Percentiles rank a stretch among this genome's conserved stretches.
Conservation (phyloP, 2,113 vertebrate genomes). For the Coturnix japonica region DNA sequence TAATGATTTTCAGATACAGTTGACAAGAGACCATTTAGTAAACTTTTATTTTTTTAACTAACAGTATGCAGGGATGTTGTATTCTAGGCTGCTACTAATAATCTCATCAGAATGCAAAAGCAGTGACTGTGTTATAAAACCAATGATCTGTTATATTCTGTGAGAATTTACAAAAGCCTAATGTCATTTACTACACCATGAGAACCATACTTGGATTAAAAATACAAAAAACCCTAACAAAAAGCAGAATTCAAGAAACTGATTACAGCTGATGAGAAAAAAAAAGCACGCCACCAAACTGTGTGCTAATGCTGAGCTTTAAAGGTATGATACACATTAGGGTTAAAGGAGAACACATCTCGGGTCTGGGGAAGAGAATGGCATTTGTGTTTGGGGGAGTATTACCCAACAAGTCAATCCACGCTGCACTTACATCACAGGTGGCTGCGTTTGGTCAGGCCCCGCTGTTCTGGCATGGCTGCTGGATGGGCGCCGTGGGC, state of each 20-base stretch:
- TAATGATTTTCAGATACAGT: slow-evolving; percentile 89
- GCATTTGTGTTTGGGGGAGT: not conserved
- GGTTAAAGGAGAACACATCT: not conserved
- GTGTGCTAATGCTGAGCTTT: slow-evolving; percentile 44
- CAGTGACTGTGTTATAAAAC: slow-evolving; percentile 92
- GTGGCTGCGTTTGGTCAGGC: not conserved
- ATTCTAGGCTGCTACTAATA: slow-evolving; percentile 90
- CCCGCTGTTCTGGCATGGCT: not conserved
- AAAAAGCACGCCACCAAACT: slow-evolving; percentile 28
- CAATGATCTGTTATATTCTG: slow-evolving; percentile 93
- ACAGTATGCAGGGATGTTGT: slow-evolving; percentile 84
- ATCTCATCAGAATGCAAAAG: slow-evolving; percentile 93
- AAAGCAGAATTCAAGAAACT: slow-evolving; percentile 74
- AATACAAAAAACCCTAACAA: slow-evolving; percentile 79
- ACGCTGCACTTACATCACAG: not conserved
- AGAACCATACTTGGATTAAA: slow-evolving; percentile 86
- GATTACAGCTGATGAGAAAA: slow-evolving; percentile 73
- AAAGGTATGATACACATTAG: slow-evolving; percentile 19
- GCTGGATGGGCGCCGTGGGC: not conserved
- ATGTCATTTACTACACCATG: slow-evolving; percentile 89
- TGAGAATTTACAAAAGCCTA: slow-evolving; percentile 93
- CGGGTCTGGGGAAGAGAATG: not conserved
- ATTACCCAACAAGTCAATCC: not conserved
- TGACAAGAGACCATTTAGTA: slow-evolving; percentile 90
- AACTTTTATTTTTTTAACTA: slow-evolving; percentile 90